A percentile compares a stretch with the other conserved stretches of the same genome.
phyloP scores from a whole-genome alignment of 2,797 vertebrate species.

The Geotrypetes seraphini region DNA sequence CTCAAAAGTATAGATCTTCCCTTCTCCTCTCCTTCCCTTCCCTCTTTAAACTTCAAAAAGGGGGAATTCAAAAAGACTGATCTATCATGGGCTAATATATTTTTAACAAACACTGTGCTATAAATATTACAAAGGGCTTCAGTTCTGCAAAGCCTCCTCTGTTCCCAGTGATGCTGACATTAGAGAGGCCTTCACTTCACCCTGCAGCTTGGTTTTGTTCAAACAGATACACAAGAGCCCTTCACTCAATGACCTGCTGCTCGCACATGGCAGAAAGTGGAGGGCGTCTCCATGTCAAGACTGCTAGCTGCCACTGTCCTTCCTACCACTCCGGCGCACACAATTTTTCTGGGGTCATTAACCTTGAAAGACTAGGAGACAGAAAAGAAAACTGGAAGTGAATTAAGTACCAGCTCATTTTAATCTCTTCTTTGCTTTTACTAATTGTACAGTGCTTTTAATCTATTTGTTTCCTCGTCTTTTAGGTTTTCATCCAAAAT shows the following conservation, averaged over 20 bases:
- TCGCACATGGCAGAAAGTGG: conserved; percentile 40
- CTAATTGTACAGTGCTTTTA: too few species aligned
- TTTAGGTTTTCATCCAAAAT: too few species aligned
- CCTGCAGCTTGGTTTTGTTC: conserved; percentile 46
- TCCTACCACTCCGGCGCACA: conserved; percentile 26
- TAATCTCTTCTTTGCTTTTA: too few species aligned
- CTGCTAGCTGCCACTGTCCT: conserved; percentile 18
- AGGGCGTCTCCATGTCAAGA: conserved; percentile 46
- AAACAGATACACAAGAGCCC: conserved; percentile 39
- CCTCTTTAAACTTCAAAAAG: too few species aligned
- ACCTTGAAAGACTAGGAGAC: conserved; percentile 13
- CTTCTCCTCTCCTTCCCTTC: too few species aligned
- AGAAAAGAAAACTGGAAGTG: not conserved
- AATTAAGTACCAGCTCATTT: too few species aligned
- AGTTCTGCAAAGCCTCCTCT: conserved; percentile 36
- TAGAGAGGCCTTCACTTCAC: conserved; percentile 56
- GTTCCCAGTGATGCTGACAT: conserved; percentile 53
- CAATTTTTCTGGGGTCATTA: conserved; percentile 26
- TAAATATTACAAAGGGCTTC: conserved; percentile 45
- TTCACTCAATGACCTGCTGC: conserved; percentile 41
- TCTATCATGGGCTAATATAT: conserved; percentile 31
- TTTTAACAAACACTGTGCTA: conserved; percentile 43
- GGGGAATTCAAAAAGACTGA: conserved; percentile 26
- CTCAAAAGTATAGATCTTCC: too few species aligned
- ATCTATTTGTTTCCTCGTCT: too few species aligned